phyloP scores from a whole-genome alignment of 37 sponge, comb jelly and placozoan species.

The Haliclona indistincta region DNA sequence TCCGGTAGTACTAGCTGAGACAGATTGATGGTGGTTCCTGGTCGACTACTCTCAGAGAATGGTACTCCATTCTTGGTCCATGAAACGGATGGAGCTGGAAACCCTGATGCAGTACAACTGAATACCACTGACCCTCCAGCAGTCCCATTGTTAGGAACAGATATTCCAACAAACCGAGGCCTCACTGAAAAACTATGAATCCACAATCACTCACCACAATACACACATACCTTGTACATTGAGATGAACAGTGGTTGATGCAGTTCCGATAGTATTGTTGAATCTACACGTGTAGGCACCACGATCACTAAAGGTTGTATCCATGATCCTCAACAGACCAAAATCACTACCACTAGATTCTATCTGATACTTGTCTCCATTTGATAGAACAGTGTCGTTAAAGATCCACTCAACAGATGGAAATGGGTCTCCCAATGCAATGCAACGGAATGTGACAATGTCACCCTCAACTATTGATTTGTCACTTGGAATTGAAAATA shows the following conservation, averaged over 20 bases:
- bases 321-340: neutral
- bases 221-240: slow-evolving; percentile 9
- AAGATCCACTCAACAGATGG: neutral
- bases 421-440: neutral
- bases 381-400: neutral
- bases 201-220: too few relatives aligned
- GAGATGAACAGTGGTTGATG: neutral
- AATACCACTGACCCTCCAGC: neutral
- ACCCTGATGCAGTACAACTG: neutral
- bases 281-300: slow-evolving; percentile 1
- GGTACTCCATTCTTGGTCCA: neutral
- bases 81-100: neutral
- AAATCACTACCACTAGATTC: neutral
- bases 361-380: neutral
- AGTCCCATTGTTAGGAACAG: neutral
- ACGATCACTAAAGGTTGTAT: neutral
- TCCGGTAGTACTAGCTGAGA: neutral
- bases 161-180: neutral
- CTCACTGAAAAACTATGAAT: neutral
- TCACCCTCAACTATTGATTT: neutral
- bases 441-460: neutral
- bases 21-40: neutral
- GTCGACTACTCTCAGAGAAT: neutral
- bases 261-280: neutral
- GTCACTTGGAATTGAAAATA: neutral